Percentiles rank a stretch among this genome's conserved stretches.
Conservation (phyloP, 2,797 vertebrate genomes). For the Tragelaphus eurycerus region DNA sequence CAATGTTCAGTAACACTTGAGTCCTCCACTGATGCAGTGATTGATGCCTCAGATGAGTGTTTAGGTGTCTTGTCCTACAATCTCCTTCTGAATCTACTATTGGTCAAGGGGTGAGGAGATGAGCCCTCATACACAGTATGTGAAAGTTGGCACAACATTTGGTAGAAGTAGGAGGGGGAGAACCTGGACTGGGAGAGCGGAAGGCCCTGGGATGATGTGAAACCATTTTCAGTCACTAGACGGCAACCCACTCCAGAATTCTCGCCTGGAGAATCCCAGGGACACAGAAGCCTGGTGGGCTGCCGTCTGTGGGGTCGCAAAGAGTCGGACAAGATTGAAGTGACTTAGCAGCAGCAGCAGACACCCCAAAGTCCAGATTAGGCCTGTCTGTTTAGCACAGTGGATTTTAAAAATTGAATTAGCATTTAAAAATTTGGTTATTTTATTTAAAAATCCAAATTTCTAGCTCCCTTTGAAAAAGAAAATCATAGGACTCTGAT, state of each 20-base stretch:
- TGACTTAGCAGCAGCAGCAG: no score
- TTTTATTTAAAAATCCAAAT: not conserved
- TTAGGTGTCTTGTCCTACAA: not conserved
- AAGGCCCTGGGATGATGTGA: not conserved
- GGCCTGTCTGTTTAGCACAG: not conserved
- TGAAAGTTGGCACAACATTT: not conserved
- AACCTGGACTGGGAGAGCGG: not conserved
- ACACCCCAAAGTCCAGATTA: accelerated
- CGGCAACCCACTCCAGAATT: no score
- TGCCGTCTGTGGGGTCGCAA: no score
- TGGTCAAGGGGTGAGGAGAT: not conserved
- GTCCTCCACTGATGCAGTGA: not conserved
- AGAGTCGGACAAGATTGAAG: no score
- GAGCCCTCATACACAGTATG: not conserved
- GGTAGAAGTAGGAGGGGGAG: not conserved
- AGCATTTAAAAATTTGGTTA: not conserved
- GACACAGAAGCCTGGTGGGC: no score
- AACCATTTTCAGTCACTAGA: not conserved
- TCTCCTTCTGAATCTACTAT: not conserved
- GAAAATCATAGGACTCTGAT: not conserved
- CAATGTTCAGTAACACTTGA: not conserved
- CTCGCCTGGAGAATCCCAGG: no score
- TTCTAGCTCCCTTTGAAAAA: not conserved
- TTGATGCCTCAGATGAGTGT: not conserved
- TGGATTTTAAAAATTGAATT: not conserved